Evolutionary conservation across 2,113 vertebrate species (phyloP).

Genomic region (Toxotes chatareus): DNA sequence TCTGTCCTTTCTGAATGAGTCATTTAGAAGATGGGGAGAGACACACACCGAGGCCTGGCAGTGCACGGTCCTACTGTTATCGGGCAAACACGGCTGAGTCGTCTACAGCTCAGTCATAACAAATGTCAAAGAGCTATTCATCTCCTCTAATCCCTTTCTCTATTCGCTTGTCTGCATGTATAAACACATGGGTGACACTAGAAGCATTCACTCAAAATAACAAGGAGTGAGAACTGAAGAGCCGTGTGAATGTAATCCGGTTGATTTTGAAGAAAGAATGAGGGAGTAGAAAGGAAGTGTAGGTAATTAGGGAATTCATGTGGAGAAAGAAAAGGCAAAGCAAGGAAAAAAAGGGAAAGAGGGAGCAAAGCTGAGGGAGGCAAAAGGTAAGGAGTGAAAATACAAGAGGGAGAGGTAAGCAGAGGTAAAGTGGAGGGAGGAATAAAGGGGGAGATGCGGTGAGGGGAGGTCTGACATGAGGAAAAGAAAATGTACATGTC

Average conservation of each 20-base stretch:
- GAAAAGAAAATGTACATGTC: slow-evolving; percentile 4
- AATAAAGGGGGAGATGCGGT: not conserved
- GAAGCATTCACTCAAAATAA: slow-evolving; percentile 40
- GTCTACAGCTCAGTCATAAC: slow-evolving; percentile 69
- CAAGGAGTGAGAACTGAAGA: slow-evolving; percentile 17
- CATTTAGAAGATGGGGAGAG: slow-evolving; percentile 67
- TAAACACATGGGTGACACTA: slow-evolving; percentile 29
- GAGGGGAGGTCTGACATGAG: not conserved
- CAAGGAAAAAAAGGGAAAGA: not conserved
- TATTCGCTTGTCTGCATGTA: slow-evolving; percentile 26
- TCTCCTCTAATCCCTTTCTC: slow-evolving; percentile 63
- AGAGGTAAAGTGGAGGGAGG: not conserved
- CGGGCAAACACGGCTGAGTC: slow-evolving; percentile 40
- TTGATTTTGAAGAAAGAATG: slow-evolving; percentile 10
- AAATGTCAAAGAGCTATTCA: slow-evolving; percentile 75
- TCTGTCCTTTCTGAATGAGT: slow-evolving; percentile 70
- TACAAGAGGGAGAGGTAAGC: not conserved
- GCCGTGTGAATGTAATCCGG: slow-evolving; percentile 22
- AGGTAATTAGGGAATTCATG: slow-evolving; percentile 31
- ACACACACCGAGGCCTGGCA: slow-evolving; percentile 57
- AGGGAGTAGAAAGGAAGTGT: slow-evolving; percentile 15
- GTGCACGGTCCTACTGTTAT: slow-evolving; percentile 60
- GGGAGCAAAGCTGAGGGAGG: not conserved
- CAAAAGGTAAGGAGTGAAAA: slow-evolving; percentile 12
- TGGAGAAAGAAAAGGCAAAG: not conserved